Evolutionary conservation across 2,888 invertebrate species (phyloP).

Genomic region (Callinectes sapidus): DNA sequence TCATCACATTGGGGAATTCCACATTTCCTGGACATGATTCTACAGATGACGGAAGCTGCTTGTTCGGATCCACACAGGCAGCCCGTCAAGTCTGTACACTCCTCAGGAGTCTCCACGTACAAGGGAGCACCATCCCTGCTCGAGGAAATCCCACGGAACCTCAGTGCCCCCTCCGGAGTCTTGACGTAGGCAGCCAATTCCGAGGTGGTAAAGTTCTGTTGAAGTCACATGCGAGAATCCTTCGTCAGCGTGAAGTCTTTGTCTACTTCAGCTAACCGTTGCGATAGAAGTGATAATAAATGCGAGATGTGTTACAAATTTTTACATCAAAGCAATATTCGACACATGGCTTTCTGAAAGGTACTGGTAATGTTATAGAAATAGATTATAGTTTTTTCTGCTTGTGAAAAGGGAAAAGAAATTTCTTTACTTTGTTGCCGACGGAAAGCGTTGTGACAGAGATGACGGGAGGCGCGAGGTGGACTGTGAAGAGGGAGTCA

Average conservation of each 20-base stretch:
- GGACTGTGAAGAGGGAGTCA: slow-evolving; percentile 56
- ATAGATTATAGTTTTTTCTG: background rate
- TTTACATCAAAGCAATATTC: background rate
- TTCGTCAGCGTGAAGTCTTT: background rate
- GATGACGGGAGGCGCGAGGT: slow-evolving; percentile 53
- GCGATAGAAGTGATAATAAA: background rate
- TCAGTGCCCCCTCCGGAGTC: slow-evolving; percentile 44
- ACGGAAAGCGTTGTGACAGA: slow-evolving; percentile 46
- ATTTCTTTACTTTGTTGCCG: slow-evolving; percentile 39
- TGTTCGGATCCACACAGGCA: slow-evolving; percentile 52
- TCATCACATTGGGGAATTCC: slow-evolving; percentile 41
- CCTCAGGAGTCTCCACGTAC: slow-evolving; percentile 54
- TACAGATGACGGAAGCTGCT: slow-evolving; percentile 47
- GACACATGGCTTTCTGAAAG: too few relatives aligned
- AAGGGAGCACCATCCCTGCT: slow-evolving; percentile 39
- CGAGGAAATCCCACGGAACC: slow-evolving; percentile 48
- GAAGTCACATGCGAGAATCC: background rate
- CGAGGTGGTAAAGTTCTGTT: slow-evolving; percentile 56
- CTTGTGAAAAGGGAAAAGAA: too few relatives aligned
- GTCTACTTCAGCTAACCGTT: background rate
- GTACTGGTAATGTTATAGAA: too few relatives aligned
- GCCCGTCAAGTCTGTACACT: slow-evolving; percentile 60
- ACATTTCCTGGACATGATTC: slow-evolving; percentile 54
- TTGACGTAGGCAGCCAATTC: slow-evolving; percentile 43
- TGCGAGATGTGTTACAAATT: background rate